Conservation (phyloP, 2,797 vertebrate species). For the Peromyscus melanophrys region DNA sequence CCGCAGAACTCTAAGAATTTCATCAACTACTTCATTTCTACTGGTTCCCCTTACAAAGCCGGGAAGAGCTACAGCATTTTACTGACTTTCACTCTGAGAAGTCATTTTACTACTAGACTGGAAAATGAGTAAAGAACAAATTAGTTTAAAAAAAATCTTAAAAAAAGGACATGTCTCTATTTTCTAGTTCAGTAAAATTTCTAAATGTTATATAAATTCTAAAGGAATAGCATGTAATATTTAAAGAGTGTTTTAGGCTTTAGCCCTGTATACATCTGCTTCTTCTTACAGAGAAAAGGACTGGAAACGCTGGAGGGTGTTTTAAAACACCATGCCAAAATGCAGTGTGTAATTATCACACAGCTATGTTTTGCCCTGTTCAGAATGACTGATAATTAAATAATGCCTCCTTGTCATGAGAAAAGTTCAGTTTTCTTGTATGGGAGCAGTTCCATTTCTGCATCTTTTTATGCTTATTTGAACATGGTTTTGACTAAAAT, state of each 20-base stretch:
- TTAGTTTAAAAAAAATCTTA: slow-evolving; percentile 45
- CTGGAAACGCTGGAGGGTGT: slow-evolving; percentile 80
- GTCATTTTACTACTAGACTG: slow-evolving; percentile 79
- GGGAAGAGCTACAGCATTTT: slow-evolving; percentile 68
- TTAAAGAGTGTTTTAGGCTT: slow-evolving; percentile 85
- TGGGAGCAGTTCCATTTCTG: slow-evolving; percentile 72
- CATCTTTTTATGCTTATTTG: slow-evolving; percentile 66
- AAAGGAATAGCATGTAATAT: slow-evolving; percentile 81
- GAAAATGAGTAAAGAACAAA: slow-evolving; percentile 87
- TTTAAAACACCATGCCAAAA: slow-evolving; percentile 83
- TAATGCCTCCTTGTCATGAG: slow-evolving; percentile 76
- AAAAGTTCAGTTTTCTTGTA: slow-evolving; percentile 69
- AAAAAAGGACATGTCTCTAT: slow-evolving; percentile 77
- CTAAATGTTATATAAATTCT: slow-evolving; percentile 87
- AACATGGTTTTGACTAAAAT: slow-evolving; percentile 59
- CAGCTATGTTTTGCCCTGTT: slow-evolving; percentile 82
- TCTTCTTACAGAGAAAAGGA: slow-evolving; percentile 80
- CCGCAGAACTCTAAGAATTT: slow-evolving; percentile 43
- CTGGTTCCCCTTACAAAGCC: slow-evolving; percentile 67
- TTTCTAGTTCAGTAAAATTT: slow-evolving; percentile 88
- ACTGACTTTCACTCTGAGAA: slow-evolving; percentile 67
- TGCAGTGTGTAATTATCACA: slow-evolving; percentile 81
- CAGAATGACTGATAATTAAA: slow-evolving; percentile 84
- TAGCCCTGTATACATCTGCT: slow-evolving; percentile 76
- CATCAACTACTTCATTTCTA: slow-evolving; percentile 54